phyloP scores from a whole-genome alignment of 2,888 invertebrate genomes.

The Dilophus febrilis region DNA sequence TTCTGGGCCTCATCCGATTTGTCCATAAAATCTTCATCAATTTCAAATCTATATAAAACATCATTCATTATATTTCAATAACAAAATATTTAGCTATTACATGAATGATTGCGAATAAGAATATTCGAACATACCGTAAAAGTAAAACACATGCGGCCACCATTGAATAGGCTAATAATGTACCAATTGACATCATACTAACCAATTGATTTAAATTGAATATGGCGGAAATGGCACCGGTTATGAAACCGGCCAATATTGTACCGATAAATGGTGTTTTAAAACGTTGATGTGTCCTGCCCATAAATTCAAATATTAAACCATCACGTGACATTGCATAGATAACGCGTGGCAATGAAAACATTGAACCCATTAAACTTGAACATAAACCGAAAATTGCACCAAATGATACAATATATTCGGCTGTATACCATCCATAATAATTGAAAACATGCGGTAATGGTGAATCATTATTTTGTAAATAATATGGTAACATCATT shows the following conservation, averaged over 20 bases:
- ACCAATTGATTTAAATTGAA: slow-evolving; percentile 54
- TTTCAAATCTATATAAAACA: slow-evolving; percentile 3
- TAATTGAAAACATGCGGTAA: slow-evolving; percentile 60
- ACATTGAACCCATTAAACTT: slow-evolving; percentile 71
- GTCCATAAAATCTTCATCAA: slow-evolving; percentile 1
- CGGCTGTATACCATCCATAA: slow-evolving; percentile 59
- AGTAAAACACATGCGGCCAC: slow-evolving; percentile 58
- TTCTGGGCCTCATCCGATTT: neutral
- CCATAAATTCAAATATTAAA: slow-evolving; percentile 58
- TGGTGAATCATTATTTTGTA: slow-evolving; percentile 57
- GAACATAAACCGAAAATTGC: slow-evolving; percentile 74
- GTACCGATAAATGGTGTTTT: slow-evolving; percentile 68
- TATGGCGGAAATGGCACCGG: slow-evolving; percentile 53
- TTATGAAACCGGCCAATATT: slow-evolving; percentile 53
- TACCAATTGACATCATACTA: slow-evolving; percentile 67
- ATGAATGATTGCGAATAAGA: too few species aligned
- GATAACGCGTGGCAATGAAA: slow-evolving; percentile 68
- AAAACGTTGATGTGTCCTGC: slow-evolving; percentile 51
- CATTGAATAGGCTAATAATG: slow-evolving; percentile 54
- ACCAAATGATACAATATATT: slow-evolving; percentile 69
- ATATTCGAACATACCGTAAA: slow-evolving; percentile 46
- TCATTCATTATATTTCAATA: too few species aligned
- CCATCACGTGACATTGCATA: slow-evolving; percentile 84
- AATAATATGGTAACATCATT: slow-evolving; percentile 33
- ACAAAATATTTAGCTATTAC: too few species aligned